Conservation (phyloP, 1,140 invertebrate species). For the Trachymyrmex septentrionalis region DNA sequence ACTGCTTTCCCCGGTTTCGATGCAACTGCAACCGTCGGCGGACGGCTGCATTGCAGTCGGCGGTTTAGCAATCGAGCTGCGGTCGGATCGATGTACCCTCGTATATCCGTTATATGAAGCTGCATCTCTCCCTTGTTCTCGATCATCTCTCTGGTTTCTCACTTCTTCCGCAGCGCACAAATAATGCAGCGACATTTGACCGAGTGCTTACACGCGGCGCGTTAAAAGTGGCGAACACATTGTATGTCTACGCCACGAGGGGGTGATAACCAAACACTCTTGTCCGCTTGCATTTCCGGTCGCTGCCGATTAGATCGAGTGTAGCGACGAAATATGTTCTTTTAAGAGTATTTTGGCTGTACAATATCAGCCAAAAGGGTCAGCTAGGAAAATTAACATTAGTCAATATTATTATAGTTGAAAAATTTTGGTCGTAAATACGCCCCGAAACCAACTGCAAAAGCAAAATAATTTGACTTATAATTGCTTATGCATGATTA, state of each 20-base stretch:
- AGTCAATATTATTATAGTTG: too few species aligned
- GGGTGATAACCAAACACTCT: constrained; percentile 11
- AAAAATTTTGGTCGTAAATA: too few species aligned
- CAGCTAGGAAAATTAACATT: too few species aligned
- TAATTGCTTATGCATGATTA: too few species aligned
- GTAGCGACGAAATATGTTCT: neutral
- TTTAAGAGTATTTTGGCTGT: neutral
- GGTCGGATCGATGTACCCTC: constrained; percentile 78
- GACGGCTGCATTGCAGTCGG: constrained; percentile 81
- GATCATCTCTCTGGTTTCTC: constrained; percentile 6
- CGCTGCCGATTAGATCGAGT: neutral
- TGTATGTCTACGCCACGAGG: neutral
- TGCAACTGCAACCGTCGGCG: constrained; percentile 61
- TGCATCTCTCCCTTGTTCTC: constrained; percentile 23
- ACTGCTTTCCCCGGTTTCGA: constrained; percentile 43
- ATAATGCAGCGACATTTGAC: constrained; percentile 66
- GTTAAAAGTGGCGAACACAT: constrained; percentile 36
- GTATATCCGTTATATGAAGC: constrained; percentile 66
- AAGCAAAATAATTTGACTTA: too few species aligned
- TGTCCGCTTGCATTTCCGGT: constrained; percentile 4
- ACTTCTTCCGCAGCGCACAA: constrained; percentile 64
- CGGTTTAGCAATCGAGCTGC: constrained; percentile 83
- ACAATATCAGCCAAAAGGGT: too few species aligned
- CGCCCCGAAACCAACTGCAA: too few species aligned
- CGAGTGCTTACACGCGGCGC: constrained; percentile 45